These are phyloP conservation scores for Hystrix cristata DNA, from an alignment of 2,113 vertebrate species.

Conservation along the genomic window DNA sequence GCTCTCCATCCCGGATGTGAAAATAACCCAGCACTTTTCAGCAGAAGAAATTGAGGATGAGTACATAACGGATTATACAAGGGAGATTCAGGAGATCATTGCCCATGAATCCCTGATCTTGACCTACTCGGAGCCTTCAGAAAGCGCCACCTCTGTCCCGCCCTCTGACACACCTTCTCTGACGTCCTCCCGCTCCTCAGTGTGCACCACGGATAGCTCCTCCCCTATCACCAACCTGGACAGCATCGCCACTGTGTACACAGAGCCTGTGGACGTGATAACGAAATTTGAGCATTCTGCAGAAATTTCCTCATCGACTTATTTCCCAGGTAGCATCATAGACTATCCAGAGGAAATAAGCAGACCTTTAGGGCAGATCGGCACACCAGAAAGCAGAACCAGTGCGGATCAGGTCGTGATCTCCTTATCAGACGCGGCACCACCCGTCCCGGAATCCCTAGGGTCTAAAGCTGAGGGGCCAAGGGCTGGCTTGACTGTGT, in stretches of 20 bases:
- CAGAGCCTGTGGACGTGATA: slow-evolving; percentile 78
- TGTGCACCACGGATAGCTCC: slow-evolving; percentile 92
- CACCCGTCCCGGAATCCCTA: slow-evolving; percentile 71
- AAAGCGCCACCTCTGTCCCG: slow-evolving; percentile 87
- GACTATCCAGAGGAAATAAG: slow-evolving; percentile 84
- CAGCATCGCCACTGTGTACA: slow-evolving; percentile 82
- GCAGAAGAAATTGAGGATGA: slow-evolving; percentile 96
- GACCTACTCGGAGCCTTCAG: slow-evolving; percentile 90
- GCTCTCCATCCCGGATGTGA: slow-evolving; percentile 97
- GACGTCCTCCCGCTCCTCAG: slow-evolving; percentile 91
- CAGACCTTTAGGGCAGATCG: slow-evolving; percentile 75
- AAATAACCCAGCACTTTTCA: slow-evolving; percentile 98
- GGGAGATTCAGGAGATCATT: slow-evolving; percentile 92
- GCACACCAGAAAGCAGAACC: slow-evolving; percentile 20
- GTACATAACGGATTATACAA: slow-evolving; percentile 89
- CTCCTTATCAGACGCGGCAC: slow-evolving; percentile 87
- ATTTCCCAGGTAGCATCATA: slow-evolving; percentile 81
- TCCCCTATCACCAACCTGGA: slow-evolving; percentile 89
- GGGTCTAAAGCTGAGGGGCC: slow-evolving; percentile 65
- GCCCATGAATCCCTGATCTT: slow-evolving; percentile 92
- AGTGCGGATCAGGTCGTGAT: slow-evolving; percentile 87
- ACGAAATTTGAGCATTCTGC: slow-evolving; percentile 83
- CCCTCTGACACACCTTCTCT: slow-evolving; percentile 89
- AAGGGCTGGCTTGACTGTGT: slow-evolving; percentile 74
- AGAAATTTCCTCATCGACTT: slow-evolving; percentile 72